phyloP scores from a whole-genome alignment of 35 echinoderm and acorn worm species.

The Ophioderma brevispina region DNA sequence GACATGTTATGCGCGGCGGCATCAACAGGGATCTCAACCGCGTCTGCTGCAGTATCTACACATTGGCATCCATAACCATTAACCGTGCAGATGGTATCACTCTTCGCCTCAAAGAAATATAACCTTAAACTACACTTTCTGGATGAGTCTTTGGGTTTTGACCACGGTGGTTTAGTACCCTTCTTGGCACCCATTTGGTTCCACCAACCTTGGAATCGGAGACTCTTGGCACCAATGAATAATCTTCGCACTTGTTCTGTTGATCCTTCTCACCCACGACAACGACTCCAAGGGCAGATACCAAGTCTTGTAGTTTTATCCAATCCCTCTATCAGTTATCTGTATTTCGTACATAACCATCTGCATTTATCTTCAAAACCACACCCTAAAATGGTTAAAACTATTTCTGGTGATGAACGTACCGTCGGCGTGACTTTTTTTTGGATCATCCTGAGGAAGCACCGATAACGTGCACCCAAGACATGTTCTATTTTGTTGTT shows the following conservation, averaged over 20 bases:
- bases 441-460: background rate
- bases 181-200: background rate
- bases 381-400: background rate
- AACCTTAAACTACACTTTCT: background rate
- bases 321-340: background rate
- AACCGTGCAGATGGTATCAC: slow-evolving; percentile 22
- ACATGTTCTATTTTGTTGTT: slow-evolving; percentile 13
- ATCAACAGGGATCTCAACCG: background rate
- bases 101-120: background rate
- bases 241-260: background rate
- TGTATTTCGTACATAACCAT: slow-evolving; percentile 18
- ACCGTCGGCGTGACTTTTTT: background rate
- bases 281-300: background rate
- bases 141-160: background rate
- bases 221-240: background rate
- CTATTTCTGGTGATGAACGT: background rate
- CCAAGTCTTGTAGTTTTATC: background rate
- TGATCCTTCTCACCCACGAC: slow-evolving; percentile 6
- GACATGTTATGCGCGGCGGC: background rate
- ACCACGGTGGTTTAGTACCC: background rate
- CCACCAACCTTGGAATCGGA: background rate
- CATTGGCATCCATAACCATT: slow-evolving; percentile 20
- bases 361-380: background rate
- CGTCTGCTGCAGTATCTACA: slow-evolving; percentile 12
- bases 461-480: background rate